Conservation (phyloP, 2,113 vertebrate species). For the Pitta sordida region DNA sequence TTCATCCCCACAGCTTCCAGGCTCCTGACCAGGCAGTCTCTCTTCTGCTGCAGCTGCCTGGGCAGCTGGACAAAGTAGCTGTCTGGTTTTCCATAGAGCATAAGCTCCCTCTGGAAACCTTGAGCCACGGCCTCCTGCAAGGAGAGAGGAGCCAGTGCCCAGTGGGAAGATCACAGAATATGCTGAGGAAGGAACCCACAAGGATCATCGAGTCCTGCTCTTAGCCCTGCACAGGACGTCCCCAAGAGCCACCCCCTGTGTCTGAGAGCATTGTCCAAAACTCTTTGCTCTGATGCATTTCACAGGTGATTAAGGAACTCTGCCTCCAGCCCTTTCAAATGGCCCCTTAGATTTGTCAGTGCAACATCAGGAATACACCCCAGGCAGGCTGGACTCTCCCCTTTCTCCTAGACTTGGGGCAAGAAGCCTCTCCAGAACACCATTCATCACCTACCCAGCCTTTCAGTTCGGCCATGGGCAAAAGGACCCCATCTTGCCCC, state of each 20-base stretch:
- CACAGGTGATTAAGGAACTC: neutral
- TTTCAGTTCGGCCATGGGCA: neutral
- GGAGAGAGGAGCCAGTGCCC: neutral
- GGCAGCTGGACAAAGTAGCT: slow-evolving; percentile 89
- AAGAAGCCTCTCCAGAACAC: neutral
- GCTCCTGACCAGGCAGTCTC: slow-evolving; percentile 77
- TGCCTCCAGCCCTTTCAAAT: neutral
- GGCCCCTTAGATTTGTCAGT: neutral
- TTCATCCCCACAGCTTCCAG: slow-evolving; percentile 80
- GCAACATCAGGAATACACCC: neutral
- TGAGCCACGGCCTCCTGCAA: slow-evolving; percentile 84
- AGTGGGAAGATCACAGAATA: neutral
- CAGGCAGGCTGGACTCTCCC: neutral
- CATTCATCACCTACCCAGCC: neutral
- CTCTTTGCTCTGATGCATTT: neutral
- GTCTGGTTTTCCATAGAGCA: slow-evolving; percentile 73
- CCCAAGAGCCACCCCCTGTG: neutral
- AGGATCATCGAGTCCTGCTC: neutral
- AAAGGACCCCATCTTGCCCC: neutral
- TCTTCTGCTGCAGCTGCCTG: slow-evolving; percentile 70
- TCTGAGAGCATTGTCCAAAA: neutral
- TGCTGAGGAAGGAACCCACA: neutral
- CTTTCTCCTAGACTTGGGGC: neutral
- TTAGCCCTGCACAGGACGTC: neutral
- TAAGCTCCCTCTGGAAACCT: slow-evolving; percentile 82